Base-by-base conservation (phyloP, 1,140 invertebrate species). In the Cotesia typhae region DNA sequence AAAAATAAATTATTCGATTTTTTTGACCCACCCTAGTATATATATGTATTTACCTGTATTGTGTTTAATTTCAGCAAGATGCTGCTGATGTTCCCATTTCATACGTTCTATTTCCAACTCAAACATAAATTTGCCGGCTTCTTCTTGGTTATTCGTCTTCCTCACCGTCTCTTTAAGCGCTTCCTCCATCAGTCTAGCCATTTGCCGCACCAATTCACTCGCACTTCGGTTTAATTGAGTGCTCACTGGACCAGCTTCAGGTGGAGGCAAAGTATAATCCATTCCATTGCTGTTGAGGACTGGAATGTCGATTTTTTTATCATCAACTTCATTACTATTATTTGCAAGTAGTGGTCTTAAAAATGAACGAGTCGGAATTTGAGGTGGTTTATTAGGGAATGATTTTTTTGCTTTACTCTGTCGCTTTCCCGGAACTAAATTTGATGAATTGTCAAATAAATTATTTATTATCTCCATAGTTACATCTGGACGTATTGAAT, bases 51-150 rank as follows among this genome's bases (percentile, higher is more conserved):
- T 76, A 89, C 89, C 88, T 59, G 88, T 83, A 79, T 90, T 91
- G 71, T 91, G 89, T 77, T 90, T 89, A 2, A 92, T 82, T 80
- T 92, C 92, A 1, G 85, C 79, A 41, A 93, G 79, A 79, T 92
- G 89, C 72, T 91, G 88, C 63, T 88, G 84, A 77, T 92, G 91
- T 71, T 87, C 85, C 88, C 92, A 92, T 75, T 89, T 89, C 53
- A 91, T 80, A 12, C 88, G 88, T 77, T 93, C 92, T 12, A 93
- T 88, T 79, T 93, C 91, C 17, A 92, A 77, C 73, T 90, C 86
- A 12, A 92, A 76, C 3, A 82, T 82, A 52, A 89, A 86, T 70
- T 92, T 87, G 4, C 84, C 88, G 0, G 89, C 90, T 74, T 91
- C 89, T 7, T 88, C 70, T 7, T 35, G 12, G 9, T 77, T 77